phyloP scores from a whole-genome alignment of 1,140 invertebrate genomes.

The Papilio polytes region DNA sequence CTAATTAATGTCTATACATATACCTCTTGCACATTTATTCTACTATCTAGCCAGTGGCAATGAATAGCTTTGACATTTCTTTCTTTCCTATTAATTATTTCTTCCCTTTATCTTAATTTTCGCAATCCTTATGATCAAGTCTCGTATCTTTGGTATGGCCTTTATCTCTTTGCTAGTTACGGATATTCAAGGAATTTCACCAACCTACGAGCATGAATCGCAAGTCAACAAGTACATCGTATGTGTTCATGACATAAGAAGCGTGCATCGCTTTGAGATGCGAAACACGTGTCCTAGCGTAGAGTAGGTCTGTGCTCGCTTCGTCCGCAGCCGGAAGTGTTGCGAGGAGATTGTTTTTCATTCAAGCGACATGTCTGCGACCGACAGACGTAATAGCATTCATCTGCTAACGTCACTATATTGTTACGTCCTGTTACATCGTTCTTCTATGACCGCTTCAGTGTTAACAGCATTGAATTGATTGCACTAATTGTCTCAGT shows the following conservation, averaged over 20 bases:
- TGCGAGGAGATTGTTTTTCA: constrained; percentile 32
- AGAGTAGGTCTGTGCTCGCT: not conserved
- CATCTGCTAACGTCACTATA: not conserved
- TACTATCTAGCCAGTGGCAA: too few relatives aligned
- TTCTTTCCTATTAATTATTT: not conserved
- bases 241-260: not conserved
- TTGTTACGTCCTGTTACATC: constrained; percentile 25
- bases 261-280: constrained; percentile 22
- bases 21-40: too few relatives aligned
- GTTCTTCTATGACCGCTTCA: constrained; percentile 10
- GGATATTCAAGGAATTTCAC: not conserved
- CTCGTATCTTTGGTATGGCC: not conserved
- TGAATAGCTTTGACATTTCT: not conserved
- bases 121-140: not conserved
- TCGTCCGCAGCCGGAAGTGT: constrained; percentile 18
- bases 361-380: constrained; percentile 27
- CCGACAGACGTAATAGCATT: constrained; percentile 15
- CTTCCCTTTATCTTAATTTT: too few relatives aligned
- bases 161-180: not conserved
- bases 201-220: not conserved
- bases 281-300: constrained; percentile 27
- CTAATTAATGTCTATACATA: too few relatives aligned
- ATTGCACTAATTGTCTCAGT: not conserved
- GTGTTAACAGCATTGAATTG: not conserved
- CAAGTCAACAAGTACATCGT: not conserved